Conservation (phyloP, 2,888 invertebrate genomes). For the Drosophila paranaensis region DNA sequence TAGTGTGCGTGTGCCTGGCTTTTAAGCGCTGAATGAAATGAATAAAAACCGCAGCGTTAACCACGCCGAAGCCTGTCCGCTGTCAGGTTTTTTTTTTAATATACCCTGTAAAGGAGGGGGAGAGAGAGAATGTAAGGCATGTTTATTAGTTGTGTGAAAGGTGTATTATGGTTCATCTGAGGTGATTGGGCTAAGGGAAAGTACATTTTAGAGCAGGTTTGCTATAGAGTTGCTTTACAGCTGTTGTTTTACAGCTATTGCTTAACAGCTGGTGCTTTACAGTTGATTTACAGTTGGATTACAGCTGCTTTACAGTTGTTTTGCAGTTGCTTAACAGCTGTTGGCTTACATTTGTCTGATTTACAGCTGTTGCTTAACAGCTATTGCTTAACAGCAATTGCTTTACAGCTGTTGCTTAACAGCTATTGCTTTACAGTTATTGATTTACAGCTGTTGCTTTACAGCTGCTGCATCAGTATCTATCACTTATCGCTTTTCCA, state of each 20-base stretch:
- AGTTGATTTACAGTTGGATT: neutral
- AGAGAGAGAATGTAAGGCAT: neutral
- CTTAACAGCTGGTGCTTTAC: neutral
- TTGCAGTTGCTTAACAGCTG: neutral
- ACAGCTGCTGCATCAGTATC: neutral
- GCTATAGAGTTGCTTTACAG: neutral
- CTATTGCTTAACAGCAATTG: neutral
- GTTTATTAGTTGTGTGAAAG: neutral
- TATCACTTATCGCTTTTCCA: neutral
- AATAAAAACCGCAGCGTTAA: slow-evolving; percentile 35
- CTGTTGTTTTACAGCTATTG: neutral
- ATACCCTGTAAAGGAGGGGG: slow-evolving; percentile 1
- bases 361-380: neutral
- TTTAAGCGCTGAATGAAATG: slow-evolving; percentile 13
- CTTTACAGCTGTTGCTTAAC: neutral
- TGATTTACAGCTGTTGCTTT: neutral
- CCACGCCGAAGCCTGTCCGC: slow-evolving; percentile 26
- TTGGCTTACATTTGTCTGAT: no score
- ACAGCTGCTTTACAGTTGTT: neutral
- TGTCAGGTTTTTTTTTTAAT: slow-evolving; percentile 18
- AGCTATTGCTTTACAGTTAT: neutral
- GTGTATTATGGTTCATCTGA: neutral
- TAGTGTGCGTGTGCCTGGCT: no score
- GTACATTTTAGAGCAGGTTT: no score
- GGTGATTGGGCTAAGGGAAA: no score